Base-by-base conservation (phyloP, 2,113 vertebrate genomes). In the Mastomys coucha region DNA sequence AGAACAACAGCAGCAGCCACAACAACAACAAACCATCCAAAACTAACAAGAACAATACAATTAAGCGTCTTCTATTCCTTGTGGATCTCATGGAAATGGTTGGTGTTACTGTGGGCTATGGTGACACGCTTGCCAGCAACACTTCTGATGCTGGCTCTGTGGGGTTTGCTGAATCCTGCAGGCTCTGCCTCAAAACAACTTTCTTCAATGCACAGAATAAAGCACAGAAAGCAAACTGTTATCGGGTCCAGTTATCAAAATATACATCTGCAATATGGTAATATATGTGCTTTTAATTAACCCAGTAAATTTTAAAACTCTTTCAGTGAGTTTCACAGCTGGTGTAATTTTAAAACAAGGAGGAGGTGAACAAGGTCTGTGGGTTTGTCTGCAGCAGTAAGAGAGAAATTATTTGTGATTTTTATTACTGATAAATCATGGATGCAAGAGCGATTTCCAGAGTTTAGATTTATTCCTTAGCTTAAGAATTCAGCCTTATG, bases 271-370 rank as follows among this genome's bases (percentile, higher is more conserved):
- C 16, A 94, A 73, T 86, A 73, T 26, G 36, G 42, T 80, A 63
- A 89, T 63, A 49, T 56, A 58, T 88, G n/a, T 72, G 33, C 20
- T 96, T 89, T 91, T 94, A 96, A 91, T 89, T 80, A 91, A 63
- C 7, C 82, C 26, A 87, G 82, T 91, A 96, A 90, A 77, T 93
- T 31, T 26, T 65, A 76, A 84, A 28, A 3, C 91, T 13, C 72
- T 13, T 33, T 51, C 31, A 60, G 45, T 82, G 51, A 28, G 78
- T 58, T 69, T 92, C 77, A 7, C 51, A 84, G 56, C 16, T 87
- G 58, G 51, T 42, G 39, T 70, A 75, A 89, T 91, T 95, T 87
- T 81, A 76, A 91, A 75, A n/a, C 69, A 24, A 53, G 1, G 22
- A 91, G 45, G 17, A 33, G 2, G 14, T 49, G 65, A 86, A 63